Evolutionary conservation across 2,113 vertebrate genomes (phyloP), one percentile per base, ranked within the genome.

Genomic region (Calypte anna): DNA sequence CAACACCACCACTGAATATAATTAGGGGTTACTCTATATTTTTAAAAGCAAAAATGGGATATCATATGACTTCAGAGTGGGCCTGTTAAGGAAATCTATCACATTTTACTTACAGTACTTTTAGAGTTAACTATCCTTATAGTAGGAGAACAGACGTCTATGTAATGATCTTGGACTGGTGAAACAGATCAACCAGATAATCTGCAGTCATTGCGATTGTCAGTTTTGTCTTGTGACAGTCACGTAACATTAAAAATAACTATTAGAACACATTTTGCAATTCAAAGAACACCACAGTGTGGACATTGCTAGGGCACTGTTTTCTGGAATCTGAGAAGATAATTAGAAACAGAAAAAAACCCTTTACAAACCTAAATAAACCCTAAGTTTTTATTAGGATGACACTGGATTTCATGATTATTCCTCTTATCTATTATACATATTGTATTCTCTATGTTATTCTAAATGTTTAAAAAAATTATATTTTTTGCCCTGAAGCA

Each of bases 1-100:
- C 27, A 73, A 5, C 5, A 76, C 9, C n/a, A 40, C 78, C 2
- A 23, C 40, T 75, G 6, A 46, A 7, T 4, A 51, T 27, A 66
- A 50, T 50, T 67, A 6, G 0, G 5, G 2, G 1, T 0, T 72
- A n/a, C 3, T 30, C 7, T 17, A 24, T 63, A 15, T 53, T 92
- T 90, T 85, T 67, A 22, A 72, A 90, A 67, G 30, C 11, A 51
- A 8, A 75, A 24, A 50, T 19, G 0, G 1, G 3, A 63, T 62
- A 82, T 79, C 9, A 40, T 9, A n/a, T 61, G 3, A 44, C 7
- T 58, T 74, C 24, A 43, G 14, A 72, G 11, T 23, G 10, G 2
- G 5, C 2, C 5, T 4, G 80, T 51, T 80, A 61, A 17, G 15
- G 43, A 73, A 86, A 86, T 4, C 8, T 21, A 33, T 57, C 28